These are phyloP conservation scores for Drosophila obscura DNA, from an alignment of 1,140 invertebrate genomes.

Conservation along the genomic window DNA sequence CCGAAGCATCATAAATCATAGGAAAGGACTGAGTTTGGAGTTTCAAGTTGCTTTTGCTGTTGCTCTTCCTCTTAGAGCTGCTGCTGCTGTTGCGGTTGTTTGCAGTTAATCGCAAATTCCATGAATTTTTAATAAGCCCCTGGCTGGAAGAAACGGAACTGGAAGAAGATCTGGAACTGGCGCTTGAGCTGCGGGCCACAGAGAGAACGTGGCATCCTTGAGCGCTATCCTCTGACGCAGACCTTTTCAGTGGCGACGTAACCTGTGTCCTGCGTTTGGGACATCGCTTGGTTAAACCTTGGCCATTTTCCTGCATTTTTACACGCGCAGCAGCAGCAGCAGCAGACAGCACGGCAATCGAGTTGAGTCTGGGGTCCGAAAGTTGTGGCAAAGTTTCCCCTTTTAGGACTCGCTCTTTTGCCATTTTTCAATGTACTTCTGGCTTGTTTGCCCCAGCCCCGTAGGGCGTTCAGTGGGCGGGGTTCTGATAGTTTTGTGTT, in stretches of 20 bases:
- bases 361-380: constrained; percentile 3
- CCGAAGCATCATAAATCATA: constrained; percentile 55
- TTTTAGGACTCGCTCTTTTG: constrained; percentile 32
- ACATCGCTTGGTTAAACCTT: constrained; percentile 64
- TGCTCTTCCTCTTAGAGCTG: background rate
- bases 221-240: constrained; percentile 57
- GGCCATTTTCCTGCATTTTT: constrained; percentile 59
- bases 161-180: background rate
- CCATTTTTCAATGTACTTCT: constrained; percentile 46
- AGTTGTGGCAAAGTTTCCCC: constrained; percentile 45
- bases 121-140: constrained; percentile 61
- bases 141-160: constrained; percentile 19
- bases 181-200: background rate
- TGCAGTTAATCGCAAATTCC: constrained; percentile 68
- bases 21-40: background rate
- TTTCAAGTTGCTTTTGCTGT: background rate
- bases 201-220: constrained; percentile 15
- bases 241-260: constrained; percentile 53
- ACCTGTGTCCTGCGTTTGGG: constrained; percentile 54
- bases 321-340: constrained; percentile 22
- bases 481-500: constrained; percentile 32
- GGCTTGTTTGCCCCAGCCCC: constrained; percentile 29
- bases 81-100: constrained; percentile 31
- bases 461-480: background rate
- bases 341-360: constrained; percentile 3